A percentile compares a stretch with the other conserved stretches of the same genome.
Conservation (phyloP, 2,797 vertebrate genomes). For the Pyrocephalus nanus region DNA sequence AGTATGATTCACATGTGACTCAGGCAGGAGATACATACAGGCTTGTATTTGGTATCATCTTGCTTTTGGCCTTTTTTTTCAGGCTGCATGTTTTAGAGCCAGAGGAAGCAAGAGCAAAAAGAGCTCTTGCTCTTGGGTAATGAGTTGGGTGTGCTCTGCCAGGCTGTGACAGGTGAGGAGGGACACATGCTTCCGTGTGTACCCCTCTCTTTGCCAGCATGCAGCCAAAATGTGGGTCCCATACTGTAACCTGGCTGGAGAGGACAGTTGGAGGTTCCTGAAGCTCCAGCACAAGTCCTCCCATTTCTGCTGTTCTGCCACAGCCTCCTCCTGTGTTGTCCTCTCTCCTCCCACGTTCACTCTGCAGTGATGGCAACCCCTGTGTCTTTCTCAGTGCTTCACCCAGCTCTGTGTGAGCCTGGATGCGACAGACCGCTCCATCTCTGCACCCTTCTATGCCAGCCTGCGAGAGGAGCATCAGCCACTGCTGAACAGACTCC, state of each 20-base stretch:
- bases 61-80: background rate
- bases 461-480: constrained; percentile 62
- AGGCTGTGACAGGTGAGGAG: background rate
- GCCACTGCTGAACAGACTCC: constrained; percentile 62
- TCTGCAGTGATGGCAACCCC: background rate
- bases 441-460: constrained; percentile 71
- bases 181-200: background rate
- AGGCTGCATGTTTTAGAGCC: background rate
- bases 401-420: constrained; percentile 71
- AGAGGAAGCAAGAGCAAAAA: background rate
- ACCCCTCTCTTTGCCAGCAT: background rate
- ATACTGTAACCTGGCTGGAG: background rate
- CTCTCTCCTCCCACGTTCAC: background rate
- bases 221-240: background rate
- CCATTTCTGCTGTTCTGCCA: background rate
- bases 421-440: constrained; percentile 29
- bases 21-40: rapidly evolving
- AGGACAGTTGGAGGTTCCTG: background rate
- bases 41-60: background rate
- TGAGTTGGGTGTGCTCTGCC: background rate
- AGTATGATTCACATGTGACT: background rate
- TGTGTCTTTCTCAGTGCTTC: constrained; percentile 70
- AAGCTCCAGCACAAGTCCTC: background rate
- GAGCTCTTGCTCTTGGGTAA: background rate
- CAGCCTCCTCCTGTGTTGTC: background rate